Conservation (phyloP, 2,113 vertebrate genomes). For the Connochaetes taurinus region DNA sequence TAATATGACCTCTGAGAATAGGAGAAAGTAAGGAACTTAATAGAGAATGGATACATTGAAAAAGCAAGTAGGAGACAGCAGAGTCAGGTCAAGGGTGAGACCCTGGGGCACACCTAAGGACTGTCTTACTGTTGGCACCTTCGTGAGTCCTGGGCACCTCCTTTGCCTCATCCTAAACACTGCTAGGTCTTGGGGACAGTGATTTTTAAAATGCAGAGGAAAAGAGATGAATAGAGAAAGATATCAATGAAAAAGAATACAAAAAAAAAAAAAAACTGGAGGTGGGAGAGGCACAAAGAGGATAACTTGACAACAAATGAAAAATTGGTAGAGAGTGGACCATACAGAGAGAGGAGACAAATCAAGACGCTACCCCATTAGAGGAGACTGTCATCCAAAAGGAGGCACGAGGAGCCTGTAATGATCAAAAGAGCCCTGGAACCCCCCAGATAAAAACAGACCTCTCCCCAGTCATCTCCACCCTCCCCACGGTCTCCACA, state of each 20-base stretch:
- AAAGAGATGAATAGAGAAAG: background rate
- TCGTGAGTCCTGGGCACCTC: background rate
- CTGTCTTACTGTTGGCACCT: too few species aligned
- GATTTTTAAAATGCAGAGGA: background rate
- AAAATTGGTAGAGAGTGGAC: background rate
- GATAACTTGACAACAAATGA: background rate
- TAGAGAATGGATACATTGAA: background rate
- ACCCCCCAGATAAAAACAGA: background rate
- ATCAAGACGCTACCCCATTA: background rate
- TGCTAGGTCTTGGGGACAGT: background rate
- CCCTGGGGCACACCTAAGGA: background rate
- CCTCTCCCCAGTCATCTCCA: background rate
- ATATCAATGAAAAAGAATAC: background rate
- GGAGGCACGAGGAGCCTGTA: background rate
- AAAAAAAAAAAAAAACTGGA: background rate
- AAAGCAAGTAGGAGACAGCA: background rate
- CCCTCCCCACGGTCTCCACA: background rate
- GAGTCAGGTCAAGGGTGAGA: background rate
- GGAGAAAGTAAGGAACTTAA: background rate
- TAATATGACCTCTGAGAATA: background rate
- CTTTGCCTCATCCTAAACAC: background rate
- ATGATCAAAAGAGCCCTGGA: background rate
- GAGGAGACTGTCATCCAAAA: background rate
- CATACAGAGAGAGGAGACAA: background rate
- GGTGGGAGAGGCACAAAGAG: too few species aligned